Percentiles rank a stretch among this genome's conserved stretches.
phyloP scores from a whole-genome alignment of 2,113 vertebrate genomes.

The Cinclus cinclus region DNA sequence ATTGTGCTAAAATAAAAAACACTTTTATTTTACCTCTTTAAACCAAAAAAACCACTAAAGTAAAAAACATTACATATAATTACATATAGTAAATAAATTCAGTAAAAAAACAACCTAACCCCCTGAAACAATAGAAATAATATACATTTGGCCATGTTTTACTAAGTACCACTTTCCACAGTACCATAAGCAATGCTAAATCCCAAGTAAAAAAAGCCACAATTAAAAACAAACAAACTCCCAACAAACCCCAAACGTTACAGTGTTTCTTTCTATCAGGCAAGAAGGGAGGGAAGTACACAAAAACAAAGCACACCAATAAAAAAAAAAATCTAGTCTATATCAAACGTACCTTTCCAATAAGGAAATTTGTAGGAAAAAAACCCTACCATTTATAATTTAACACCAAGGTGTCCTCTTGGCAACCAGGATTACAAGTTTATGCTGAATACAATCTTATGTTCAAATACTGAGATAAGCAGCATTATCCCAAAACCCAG shows the following conservation, averaged over 20 bases:
- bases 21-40: background rate
- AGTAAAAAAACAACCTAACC: background rate
- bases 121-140: background rate
- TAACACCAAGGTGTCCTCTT: constrained; percentile 4
- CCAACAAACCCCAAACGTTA: background rate
- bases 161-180: background rate
- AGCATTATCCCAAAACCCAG: constrained; percentile 96
- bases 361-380: background rate
- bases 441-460: constrained; percentile 90
- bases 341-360: background rate
- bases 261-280: background rate
- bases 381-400: background rate
- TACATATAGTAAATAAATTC: constrained; percentile 9
- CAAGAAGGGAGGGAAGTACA: background rate
- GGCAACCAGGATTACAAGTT: constrained; percentile 74
- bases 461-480: constrained; percentile 93
- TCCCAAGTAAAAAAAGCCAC: background rate
- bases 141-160: background rate
- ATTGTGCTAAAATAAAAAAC: background rate
- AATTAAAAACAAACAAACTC: background rate
- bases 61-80: background rate
- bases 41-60: background rate
- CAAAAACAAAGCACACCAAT: background rate
- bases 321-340: constrained; percentile 1
- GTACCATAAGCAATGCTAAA: constrained; percentile 10